Base-by-base conservation (phyloP, 2,113 vertebrate species). In the Heterotilapia buettikoferi region DNA sequence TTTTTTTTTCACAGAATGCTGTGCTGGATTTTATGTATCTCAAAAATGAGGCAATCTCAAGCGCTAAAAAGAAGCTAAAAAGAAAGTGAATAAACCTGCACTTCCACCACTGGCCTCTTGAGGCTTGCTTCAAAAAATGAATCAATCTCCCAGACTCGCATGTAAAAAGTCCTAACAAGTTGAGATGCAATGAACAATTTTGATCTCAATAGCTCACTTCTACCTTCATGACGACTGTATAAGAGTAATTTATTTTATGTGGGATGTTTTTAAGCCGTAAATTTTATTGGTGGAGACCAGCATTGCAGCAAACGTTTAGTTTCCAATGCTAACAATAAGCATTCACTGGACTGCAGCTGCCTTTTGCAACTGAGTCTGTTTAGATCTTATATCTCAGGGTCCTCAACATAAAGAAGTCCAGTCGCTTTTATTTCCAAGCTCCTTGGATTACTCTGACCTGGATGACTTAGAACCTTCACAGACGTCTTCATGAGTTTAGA, bases 91-190 rank as follows among this genome's bases (percentile, higher is more conserved):
- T 29, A 19, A 29, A 78, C 43, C 1, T 78, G 43, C 43, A 52
- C 1, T 33, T 50, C 45, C 40, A 26, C 21, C 68, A 71, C 1
- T 71, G 66, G 12, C 21, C 43, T 12, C 71, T 50, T 76, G 43
- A 76, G 43, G 16, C 43, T 76, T 18, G 24, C 71, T 76, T 19
- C 2, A n/a, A 31, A 19, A 31, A 78, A 11, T 0, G 10, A 78
- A 29, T 31, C 0, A 2, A 31, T 76, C 61, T 66, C 43, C 16
- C 71, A 76, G 16, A 50, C 9, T n/a, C 0, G 4, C 0, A 0
- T 78, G 6, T 50, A n/a, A 78, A 50, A 50, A 50, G 4, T 11
- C 43, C 26, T 5, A 31, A 78, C 24, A 50, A 29, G 0, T 50
- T 47, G 26, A n/a, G 26, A 7, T 1, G 16, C 45, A 78, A 6